Conservation (phyloP, 2,797 vertebrate species). For the Gambelia wislizenii region DNA sequence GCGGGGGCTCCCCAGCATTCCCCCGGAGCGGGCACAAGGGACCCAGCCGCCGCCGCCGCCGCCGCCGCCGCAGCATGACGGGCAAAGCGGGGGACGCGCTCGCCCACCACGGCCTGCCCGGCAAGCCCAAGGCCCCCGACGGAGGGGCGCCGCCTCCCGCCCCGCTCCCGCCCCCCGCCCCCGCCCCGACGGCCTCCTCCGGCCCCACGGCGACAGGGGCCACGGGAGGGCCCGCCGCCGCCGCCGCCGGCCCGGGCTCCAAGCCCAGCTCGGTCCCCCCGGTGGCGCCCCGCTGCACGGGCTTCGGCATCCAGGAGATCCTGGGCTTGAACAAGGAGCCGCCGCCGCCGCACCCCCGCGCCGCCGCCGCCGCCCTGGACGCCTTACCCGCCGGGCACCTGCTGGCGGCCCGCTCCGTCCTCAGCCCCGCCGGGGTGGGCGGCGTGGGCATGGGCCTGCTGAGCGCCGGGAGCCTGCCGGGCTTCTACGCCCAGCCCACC, state of each 20-base stretch:
- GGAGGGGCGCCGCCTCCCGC: constrained; percentile 29
- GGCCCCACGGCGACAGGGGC: constrained; percentile 63
- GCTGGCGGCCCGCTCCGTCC: constrained; percentile 91
- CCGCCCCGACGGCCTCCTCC: neutral
- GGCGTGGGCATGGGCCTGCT: constrained; percentile 92
- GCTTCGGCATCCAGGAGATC: constrained; percentile 98
- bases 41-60: constrained; percentile 66
- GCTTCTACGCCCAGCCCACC: constrained; percentile 94
- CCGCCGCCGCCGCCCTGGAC: constrained; percentile 73
- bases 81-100: constrained; percentile 91
- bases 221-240: too few relatives aligned
- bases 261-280: constrained; percentile 72
- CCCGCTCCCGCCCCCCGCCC: neutral
- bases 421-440: constrained; percentile 88
- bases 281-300: constrained; percentile 90
- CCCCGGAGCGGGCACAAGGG: constrained; percentile 91
- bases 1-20: constrained; percentile 88
- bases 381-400: constrained; percentile 89
- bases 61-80: constrained; percentile 86
- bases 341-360: constrained; percentile 50
- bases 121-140: constrained; percentile 83
- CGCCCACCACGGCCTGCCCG: constrained; percentile 84
- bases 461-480: constrained; percentile 89
- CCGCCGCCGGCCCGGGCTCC: constrained; percentile 58
- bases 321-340: constrained; percentile 97